These are phyloP conservation scores for Eurystomus gularis DNA, from an alignment of 2,113 vertebrate species.

Conservation along the genomic window DNA sequence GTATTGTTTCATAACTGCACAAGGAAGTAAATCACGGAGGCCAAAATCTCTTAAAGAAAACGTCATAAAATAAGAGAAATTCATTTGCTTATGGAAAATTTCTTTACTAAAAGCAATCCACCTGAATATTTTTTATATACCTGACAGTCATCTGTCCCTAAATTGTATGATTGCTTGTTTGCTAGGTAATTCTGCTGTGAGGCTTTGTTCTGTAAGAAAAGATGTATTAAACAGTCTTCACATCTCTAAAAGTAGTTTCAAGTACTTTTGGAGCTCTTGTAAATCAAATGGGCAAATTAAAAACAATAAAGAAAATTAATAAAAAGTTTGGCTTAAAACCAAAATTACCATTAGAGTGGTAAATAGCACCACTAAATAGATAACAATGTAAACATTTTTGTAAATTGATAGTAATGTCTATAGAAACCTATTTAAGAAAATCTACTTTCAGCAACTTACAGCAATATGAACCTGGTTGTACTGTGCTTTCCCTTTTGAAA, in stretches of 20 bases:
- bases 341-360: slow-evolving; percentile 69
- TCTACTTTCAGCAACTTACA: slow-evolving; percentile 1
- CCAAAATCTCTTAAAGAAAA: background rate
- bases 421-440: slow-evolving; percentile 17
- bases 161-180: background rate
- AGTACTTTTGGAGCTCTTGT: background rate
- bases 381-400: slow-evolving; percentile 39
- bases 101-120: background rate
- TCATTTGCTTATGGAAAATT: background rate
- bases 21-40: background rate
- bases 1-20: background rate
- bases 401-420: slow-evolving; percentile 36
- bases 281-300: slow-evolving; percentile 45
- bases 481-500: background rate
- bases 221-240: background rate
- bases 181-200: background rate
- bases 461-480: background rate
- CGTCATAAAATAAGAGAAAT: background rate
- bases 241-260: background rate
- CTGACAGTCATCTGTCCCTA: background rate
- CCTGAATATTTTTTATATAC: background rate
- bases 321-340: slow-evolving; percentile 47
- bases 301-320: slow-evolving; percentile 34
- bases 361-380: slow-evolving; percentile 59
- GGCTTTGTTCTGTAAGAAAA: background rate